Conservation (phyloP, 2,113 vertebrate species). For the Gadus chalcogrammus region DNA sequence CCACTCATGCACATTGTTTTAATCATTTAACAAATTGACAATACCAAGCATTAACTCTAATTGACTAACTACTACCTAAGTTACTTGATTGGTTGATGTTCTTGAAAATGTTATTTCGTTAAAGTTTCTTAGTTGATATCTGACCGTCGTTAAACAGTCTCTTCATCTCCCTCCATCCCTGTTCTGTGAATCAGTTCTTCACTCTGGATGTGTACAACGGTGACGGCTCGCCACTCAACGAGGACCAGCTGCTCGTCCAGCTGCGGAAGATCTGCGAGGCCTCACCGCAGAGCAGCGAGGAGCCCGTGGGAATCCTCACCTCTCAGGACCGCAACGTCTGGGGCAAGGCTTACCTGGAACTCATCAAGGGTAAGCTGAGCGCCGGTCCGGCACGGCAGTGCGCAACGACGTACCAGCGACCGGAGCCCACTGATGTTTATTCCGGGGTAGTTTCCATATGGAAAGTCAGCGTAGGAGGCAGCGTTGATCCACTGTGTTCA, state of each 20-base stretch:
- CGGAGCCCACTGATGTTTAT: too few species aligned
- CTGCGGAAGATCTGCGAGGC: conserved; percentile 90
- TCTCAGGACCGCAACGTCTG: conserved; percentile 89
- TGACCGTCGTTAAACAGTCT: too few species aligned
- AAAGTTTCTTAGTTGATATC: too few species aligned
- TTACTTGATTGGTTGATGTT: background rate
- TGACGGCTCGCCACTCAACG: conserved; percentile 80
- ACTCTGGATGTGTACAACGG: conserved; percentile 87
- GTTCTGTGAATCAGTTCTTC: conserved; percentile 79
- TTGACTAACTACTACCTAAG: background rate
- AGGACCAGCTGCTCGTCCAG: conserved; percentile 85
- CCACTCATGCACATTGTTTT: too few species aligned
- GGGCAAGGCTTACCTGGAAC: conserved; percentile 86
- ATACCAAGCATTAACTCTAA: too few species aligned
- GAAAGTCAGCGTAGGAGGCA: too few species aligned
- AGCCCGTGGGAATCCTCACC: conserved; percentile 92
- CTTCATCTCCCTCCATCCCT: background rate
- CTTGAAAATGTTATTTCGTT: too few species aligned
- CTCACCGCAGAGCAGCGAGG: conserved; percentile 77
- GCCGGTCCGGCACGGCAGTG: background rate
- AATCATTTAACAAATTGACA: too few species aligned
- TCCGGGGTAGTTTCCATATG: too few species aligned
- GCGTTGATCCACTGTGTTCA: too few species aligned
- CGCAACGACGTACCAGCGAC: too few species aligned
- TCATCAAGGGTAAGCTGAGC: conserved; percentile 80